Evolutionary conservation across 2,797 vertebrate species (phyloP), one percentile per base, ranked within the genome.

Genomic region (Natrix natrix): DNA sequence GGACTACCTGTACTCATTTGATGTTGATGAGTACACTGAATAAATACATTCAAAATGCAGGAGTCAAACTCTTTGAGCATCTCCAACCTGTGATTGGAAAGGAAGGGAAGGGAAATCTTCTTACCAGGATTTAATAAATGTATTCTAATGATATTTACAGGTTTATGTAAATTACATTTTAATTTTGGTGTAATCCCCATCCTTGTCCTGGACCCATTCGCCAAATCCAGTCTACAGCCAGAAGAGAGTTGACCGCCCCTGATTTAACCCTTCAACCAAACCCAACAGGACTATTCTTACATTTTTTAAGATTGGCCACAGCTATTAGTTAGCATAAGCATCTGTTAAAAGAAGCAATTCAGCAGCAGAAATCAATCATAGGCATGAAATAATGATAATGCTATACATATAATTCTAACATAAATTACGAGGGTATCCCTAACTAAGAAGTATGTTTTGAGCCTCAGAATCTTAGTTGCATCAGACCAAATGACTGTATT

Each of bases 391-490:
- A 87, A 54, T 66, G 20, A 92, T 32, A 10, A 63, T 32, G 48
- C 48, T 48, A 74, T 37, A 74, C n/a, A 74, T 74, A 69, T 16
- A 69, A 54, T 63, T 59, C 8, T 32, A 60, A 56, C 86, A 61
- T 22, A 54, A 63, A 86, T 59, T 5, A 13, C 26, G 7, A 83
- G 56, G n/a, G 2, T 55, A 32, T 22, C 20, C 87, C 43, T 20
- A 48, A 32, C 48, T 26, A 89, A 89, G 43, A 28, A 83, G 32
- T 56, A n/a, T 60, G 28, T 60, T 16, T 26, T 24, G 26, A 92
- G 93, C 87, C 69, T 95, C 89, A 90, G 26, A 96, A 95, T 96
- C 93, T 52, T 26, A n/a, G n/a, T 92, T 95, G 96, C 93, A 94
- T 0, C 0, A 90, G 92, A 94, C 92, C 28, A 92, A 86, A 86